Evolutionary conservation across 2,113 vertebrate genomes (phyloP).

Genomic region (Hippocampus abdominalis): DNA sequence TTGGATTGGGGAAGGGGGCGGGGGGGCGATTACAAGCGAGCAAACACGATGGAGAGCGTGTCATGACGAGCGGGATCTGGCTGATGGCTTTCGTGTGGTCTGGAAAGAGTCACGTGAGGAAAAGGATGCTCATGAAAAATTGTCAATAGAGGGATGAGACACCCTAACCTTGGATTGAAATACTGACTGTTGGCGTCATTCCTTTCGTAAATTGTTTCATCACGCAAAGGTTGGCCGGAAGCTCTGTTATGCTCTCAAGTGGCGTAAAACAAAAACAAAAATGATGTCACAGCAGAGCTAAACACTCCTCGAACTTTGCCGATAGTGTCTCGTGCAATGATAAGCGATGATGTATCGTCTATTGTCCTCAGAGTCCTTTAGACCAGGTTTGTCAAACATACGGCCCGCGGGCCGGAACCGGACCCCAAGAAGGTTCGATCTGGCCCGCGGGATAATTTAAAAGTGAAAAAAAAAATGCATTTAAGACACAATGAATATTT

Average conservation of each 20-base stretch:
- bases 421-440: no score
- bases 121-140: conserved; percentile 37
- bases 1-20: background rate
- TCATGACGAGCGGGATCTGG: conserved; percentile 29
- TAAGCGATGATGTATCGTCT: no score
- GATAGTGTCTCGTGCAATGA: no score
- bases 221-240: background rate
- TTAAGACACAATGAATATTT: no score
- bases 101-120: conserved; percentile 30
- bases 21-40: conserved; percentile 21
- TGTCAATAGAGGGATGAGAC: conserved; percentile 31
- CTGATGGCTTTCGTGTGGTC: background rate
- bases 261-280: background rate
- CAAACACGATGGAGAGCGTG: conserved; percentile 43
- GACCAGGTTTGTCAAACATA: no score
- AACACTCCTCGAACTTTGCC: no score
- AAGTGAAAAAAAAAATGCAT: no score
- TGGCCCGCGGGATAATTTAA: no score
- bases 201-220: background rate
- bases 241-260: background rate
- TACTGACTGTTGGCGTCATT: background rate
- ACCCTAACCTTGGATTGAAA: background rate
- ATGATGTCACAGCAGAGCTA: background rate
- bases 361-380: no score
- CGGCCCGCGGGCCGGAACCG: no score